These are phyloP conservation scores for Anabacerthia variegaticeps DNA, from an alignment of 2,797 vertebrate genomes.

Conservation along the genomic window DNA sequence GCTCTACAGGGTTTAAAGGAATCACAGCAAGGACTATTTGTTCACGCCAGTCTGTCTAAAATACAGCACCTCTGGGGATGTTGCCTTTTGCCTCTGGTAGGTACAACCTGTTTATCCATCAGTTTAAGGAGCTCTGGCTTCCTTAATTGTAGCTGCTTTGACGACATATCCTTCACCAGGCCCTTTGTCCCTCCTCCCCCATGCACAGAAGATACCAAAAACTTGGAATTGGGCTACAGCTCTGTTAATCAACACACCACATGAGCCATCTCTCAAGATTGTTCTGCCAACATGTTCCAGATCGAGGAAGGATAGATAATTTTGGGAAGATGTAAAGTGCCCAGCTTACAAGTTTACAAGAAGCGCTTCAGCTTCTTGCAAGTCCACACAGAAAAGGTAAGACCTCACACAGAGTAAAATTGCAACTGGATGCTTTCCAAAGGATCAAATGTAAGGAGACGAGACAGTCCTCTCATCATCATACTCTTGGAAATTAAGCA, in stretches of 20 bases:
- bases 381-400: background rate
- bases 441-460: background rate
- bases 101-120: background rate
- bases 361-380: background rate
- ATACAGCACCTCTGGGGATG: background rate
- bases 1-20: background rate
- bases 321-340: background rate
- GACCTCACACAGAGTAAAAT: background rate
- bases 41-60: background rate
- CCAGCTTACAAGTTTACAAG: background rate
- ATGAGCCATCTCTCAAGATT: background rate
- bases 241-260: background rate
- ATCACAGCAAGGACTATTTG: background rate
- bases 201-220: fast-evolving
- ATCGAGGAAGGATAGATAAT: background rate
- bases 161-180: background rate
- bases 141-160: background rate
- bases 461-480: background rate
- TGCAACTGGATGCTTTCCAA: background rate
- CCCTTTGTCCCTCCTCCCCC: background rate
- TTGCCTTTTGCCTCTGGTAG: background rate
- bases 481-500: background rate
- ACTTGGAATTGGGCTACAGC: background rate
- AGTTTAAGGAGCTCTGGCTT: background rate
- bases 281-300: background rate